Evolutionary conservation across 30 jellyfish, hydroid and myxozoan genomes (phyloP).

Genomic region (Euphysa ruthae): DNA sequence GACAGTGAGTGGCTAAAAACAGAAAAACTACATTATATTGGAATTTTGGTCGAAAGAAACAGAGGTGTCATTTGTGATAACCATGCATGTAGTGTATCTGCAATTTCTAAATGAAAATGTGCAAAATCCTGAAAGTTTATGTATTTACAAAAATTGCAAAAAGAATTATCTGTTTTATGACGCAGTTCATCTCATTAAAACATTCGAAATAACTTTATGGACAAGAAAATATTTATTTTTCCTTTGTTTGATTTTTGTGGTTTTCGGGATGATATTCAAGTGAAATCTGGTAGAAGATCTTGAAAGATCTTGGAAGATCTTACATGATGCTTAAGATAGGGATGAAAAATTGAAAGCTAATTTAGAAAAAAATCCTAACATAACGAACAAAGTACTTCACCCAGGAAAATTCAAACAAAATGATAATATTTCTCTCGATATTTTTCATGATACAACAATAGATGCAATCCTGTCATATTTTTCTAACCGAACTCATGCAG

Average conservation of each 20-base stretch:
- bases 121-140: too few relatives aligned
- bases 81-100: too few relatives aligned
- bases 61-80: too few relatives aligned
- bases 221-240: neutral
- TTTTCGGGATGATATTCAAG: neutral
- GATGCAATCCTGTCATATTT: neutral
- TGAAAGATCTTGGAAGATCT: too few relatives aligned
- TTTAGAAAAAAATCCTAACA: too few relatives aligned
- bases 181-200: slow-evolving; percentile 5
- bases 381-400: neutral
- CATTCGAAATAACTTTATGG: slow-evolving; percentile 3
- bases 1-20: too few relatives aligned
- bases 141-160: too few relatives aligned
- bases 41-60: too few relatives aligned
- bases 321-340: neutral
- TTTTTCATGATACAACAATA: neutral
- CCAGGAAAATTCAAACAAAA: neutral
- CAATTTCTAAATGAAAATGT: too few relatives aligned
- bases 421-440: neutral
- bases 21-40: too few relatives aligned
- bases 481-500: neutral
- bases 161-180: neutral
- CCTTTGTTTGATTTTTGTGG: neutral
- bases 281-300: neutral
- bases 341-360: too few relatives aligned